Evolutionary conservation across 2,797 vertebrate species (phyloP), one percentile per base, ranked within the genome.

Genomic region (Caiman crocodilus): DNA sequence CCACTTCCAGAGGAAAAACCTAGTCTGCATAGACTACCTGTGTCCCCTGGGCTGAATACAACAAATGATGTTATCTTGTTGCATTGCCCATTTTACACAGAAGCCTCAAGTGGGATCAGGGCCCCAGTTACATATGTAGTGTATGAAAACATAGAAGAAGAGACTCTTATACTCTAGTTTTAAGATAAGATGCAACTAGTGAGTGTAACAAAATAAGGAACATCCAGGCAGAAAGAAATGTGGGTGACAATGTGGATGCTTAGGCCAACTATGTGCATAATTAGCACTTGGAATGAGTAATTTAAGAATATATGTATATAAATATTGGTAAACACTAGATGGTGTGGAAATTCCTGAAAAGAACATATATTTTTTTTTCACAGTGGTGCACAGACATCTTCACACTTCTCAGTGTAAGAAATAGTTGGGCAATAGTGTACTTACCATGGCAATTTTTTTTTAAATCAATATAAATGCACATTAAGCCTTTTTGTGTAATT

Each of bases 11-110:
- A 80, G 77, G 10, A 94, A 84, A 26, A 58, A 59, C 58, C 65
- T 85, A 85, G 88, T 90, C 79, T 94, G 73, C 59, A 76, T 55
- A 58, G 84, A 97, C 79, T 74, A 10, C 88, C 94, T 91, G 91
- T 76, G 76, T 81, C 93, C 75, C 88, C 89, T 84, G 88, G 94
- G 89, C 88, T 25, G 5, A 75, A 81, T 76, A 17, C 26, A 84
- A 82, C 75, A 90, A 84, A 35, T 28, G 76, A 5, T 32, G 73
- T 80, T 87, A 84, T 91, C 94, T 90, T n/a, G 58, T 42, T 88
- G 50, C 30, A 7, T 50, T 50, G 42, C 42, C 42, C 42, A 73
- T 50, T 25, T 23, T 6, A 50, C 14, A 20, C 69, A 50, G 69
- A 73, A 23, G 23, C 35, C 69, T 50, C 23, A 16, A 14, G 42